Evolutionary conservation across 2,888 invertebrate genomes (phyloP), one percentile per base, ranked within the genome.

Genomic region (Sipha maydis): DNA sequence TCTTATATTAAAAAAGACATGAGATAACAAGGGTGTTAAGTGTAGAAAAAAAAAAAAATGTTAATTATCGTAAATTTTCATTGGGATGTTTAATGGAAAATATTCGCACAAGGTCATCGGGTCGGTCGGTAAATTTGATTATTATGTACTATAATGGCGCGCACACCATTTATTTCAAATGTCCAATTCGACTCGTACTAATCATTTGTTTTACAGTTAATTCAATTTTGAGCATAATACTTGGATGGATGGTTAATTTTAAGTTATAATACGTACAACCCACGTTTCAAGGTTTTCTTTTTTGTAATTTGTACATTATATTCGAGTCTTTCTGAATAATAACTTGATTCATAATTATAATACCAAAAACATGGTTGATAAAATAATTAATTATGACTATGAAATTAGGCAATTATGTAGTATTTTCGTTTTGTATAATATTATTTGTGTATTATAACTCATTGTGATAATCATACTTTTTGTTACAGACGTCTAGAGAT

Each of bases 401-500:
- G 31, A 28, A 67, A 19, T 80, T 28, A 71, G 4, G 31, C n/a
- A 31, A 71, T 71, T 28, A 14, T 17, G 28, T 17, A 31, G 14
- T 11, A 31, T 31, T 71, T 71, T 71, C 14, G 14, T 0, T 48
- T 48, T 48, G 48, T 48, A 14, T 48, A 48, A 48, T 48, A 48
- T 48, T 48, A 11, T 48, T 48, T 14, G 0, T 48, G 14, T 48
- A 14, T 31, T 71, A 28, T 5, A 17, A 17, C 5, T 71, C 3
- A 14, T 71, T 17, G 28, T 17, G 31, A 11, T 14, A 14, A 48
- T 71, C 28, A 11, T 69, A 28, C 28, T n/a, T 69, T 90, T 89
- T 89, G 56, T 90, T 90, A 8, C 92, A 93, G 93, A 92, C 92
- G 90, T 91, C 92, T 89, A 92, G 93, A 89, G 93, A 93, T 89